Conservation (phyloP, 2,888 invertebrate genomes). For the Portevinia maculata region DNA sequence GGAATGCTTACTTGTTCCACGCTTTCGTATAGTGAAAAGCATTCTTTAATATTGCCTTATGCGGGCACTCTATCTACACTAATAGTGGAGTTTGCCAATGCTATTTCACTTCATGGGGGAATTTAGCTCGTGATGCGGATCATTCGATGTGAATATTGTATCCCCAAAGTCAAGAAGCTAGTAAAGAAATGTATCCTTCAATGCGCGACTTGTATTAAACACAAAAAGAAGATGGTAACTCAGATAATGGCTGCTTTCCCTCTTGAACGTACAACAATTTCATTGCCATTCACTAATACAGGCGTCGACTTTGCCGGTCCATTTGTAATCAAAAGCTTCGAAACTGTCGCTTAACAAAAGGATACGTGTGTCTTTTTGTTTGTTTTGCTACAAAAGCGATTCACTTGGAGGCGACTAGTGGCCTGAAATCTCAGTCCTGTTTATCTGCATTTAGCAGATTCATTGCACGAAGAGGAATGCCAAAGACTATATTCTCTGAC, state of each 20-base stretch:
- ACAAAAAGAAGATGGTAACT: background rate
- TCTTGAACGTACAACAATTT: background rate
- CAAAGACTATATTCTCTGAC: background rate
- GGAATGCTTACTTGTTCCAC: no score
- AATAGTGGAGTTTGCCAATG: background rate
- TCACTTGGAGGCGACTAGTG: background rate
- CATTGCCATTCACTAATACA: background rate
- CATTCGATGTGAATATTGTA: background rate
- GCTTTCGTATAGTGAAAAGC: background rate
- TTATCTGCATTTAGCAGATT: background rate
- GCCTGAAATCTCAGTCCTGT: background rate
- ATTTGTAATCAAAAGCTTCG: background rate
- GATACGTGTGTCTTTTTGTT: background rate
- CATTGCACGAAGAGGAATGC: no score
- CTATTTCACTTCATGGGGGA: background rate
- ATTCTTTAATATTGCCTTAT: background rate
- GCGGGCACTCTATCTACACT: background rate
- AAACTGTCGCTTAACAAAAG: background rate
- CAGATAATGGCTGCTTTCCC: background rate
- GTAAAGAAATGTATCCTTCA: background rate
- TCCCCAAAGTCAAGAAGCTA: background rate
- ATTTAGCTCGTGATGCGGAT: background rate
- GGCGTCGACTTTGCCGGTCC: conserved; percentile 7
- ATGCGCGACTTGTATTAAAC: background rate
- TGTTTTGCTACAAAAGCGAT: background rate